Base-by-base conservation (phyloP, 1,140 invertebrate genomes). In the Drosophila insularis region DNA sequence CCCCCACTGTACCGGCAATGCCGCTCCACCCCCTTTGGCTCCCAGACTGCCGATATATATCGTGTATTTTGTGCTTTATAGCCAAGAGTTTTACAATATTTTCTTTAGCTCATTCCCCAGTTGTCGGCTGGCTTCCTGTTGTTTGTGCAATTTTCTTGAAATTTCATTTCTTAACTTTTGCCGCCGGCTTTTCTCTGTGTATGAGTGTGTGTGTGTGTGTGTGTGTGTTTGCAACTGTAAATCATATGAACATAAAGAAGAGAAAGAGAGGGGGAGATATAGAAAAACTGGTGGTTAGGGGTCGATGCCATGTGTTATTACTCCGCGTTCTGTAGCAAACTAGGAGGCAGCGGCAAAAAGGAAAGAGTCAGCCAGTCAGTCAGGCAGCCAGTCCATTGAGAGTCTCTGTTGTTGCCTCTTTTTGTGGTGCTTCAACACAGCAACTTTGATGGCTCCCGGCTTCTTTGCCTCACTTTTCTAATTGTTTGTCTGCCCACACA, bases 121-220 rank as follows among this genome's bases (percentile, higher is more conserved):
- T 54, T 19, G 62, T 62, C 55, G 55, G 56, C 81, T 53, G 70
- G 69, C 81, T 80, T 84, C 78, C 66, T 86, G 82, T 79, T 86
- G 82, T 79, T 87, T 82, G 84, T 87, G 75, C 82, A 86, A 81
- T 81, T 86, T 86, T 87, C 82, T 87, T 87, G 84, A 87, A 87
- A 87, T 87, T 87, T 89, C 71, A 87, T 87, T 87, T 87, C 82
- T 87, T 87, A 89, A 87, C 82, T 89, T 87, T 87, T 80, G 84
- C 82, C 82, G 67, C 71, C 69, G 84, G 80, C 64, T 63, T 71
- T 19, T 32, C 43, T 11, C 11, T 32, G 58, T 60, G n/a, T 14
- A 21, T 37, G 5, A n/a, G n/a, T 39, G 3, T 37, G 8, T 60
- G 32, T 39, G 14, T 39, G 32, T 60, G 17, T 40, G 17, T 43